Percentiles rank a stretch among this genome's conserved stretches.
phyloP scores from a whole-genome alignment of 2,888 invertebrate species.

The Chydorus sphaericus region DNA sequence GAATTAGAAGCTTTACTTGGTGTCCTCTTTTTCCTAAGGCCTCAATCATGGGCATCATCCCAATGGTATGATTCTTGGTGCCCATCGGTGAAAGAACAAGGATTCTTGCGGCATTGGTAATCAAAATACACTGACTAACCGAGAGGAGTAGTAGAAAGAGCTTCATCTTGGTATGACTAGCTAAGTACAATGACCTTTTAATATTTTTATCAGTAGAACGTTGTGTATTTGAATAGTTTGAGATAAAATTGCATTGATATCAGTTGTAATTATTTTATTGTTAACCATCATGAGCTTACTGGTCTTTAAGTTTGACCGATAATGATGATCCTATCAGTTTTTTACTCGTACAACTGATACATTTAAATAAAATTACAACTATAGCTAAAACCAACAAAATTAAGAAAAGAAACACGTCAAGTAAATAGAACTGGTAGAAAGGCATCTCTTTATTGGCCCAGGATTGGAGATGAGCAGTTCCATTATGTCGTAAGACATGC shows the following conservation, averaged over 20 bases:
- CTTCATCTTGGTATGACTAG: no score
- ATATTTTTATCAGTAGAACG: no score
- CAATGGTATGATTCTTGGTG: background rate
- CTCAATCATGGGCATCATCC: background rate
- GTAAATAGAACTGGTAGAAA: background rate
- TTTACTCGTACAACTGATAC: background rate
- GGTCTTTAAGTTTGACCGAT: no score
- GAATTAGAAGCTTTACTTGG: background rate
- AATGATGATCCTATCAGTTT: no score
- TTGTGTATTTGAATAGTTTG: no score
- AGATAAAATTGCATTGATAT: no score
- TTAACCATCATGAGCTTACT: no score
- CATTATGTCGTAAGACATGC: slow-evolving; percentile 3
- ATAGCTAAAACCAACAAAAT: background rate
- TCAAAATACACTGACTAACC: no score
- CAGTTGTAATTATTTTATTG: no score
- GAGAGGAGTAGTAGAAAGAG: background rate
- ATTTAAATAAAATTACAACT: background rate
- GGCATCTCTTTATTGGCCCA: background rate
- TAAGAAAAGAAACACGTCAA: background rate
- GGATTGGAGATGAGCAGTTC: background rate
- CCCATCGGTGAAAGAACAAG: background rate
- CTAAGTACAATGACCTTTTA: no score
- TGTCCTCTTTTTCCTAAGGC: background rate
- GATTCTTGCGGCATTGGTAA: background rate